A percentile compares a stretch with the other conserved stretches of the same genome.
Evolutionary conservation across 2,113 vertebrate species (phyloP).

Genomic region (Bos indicus): DNA sequence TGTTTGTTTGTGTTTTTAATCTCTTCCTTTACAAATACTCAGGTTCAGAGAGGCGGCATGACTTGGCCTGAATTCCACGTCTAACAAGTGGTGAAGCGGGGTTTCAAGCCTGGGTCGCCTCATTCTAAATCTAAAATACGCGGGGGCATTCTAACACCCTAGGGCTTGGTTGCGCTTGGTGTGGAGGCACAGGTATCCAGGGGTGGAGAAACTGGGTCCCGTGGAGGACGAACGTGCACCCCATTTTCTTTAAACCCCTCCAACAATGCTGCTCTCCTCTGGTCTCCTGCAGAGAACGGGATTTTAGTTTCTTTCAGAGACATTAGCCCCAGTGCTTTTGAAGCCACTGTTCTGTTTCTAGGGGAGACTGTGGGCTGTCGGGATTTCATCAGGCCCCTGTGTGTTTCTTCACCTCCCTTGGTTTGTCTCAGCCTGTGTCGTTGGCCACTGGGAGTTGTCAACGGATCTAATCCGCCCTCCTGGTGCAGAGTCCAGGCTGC

Average conservation of each 20-base stretch:
- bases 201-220: neutral
- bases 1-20: neutral
- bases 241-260: neutral
- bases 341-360: neutral
- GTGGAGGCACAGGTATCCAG: neutral
- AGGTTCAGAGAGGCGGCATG: neutral
- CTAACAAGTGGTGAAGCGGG: neutral
- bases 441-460: neutral
- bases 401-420: neutral
- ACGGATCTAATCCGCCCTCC: rapidly evolving
- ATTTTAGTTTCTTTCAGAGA: neutral
- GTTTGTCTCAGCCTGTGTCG: no score
- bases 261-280: neutral
- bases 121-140: neutral
- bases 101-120: neutral
- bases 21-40: neutral
- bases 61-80: rapidly evolving
- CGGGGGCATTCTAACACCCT: neutral
- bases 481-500: neutral
- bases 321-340: neutral
- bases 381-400: neutral
- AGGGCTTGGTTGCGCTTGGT: neutral
- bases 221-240: rapidly evolving
- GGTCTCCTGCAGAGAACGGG: neutral
- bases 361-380: rapidly evolving